Evolutionary conservation across 1,140 invertebrate species (phyloP).

Genomic region (Sitodiplosis mosellana): DNA sequence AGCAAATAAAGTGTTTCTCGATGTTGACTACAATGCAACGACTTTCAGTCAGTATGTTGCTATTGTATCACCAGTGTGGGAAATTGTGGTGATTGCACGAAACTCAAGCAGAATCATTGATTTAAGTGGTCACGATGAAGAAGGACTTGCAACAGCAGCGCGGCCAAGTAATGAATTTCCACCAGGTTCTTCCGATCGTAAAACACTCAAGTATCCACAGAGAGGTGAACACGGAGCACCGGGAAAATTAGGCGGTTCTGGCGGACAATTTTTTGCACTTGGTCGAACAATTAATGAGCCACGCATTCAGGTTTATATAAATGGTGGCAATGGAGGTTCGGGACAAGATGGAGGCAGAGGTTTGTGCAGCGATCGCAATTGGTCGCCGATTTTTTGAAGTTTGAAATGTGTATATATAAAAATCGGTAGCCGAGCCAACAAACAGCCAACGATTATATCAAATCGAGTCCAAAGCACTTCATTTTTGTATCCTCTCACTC

Average conservation of each 20-base stretch:
- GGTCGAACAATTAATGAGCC: background rate
- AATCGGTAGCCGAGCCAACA: no score
- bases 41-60: background rate
- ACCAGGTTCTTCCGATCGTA: background rate
- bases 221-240: background rate
- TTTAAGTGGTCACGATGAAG: background rate
- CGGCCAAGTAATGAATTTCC: background rate
- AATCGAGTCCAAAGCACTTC: no score
- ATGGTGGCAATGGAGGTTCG: background rate
- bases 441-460: no score
- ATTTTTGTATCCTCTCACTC: no score
- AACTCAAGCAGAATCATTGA: background rate
- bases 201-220: background rate
- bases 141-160: background rate
- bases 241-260: background rate
- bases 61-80: background rate
- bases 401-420: background rate
- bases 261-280: background rate
- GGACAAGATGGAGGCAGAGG: background rate
- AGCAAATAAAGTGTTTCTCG: background rate
- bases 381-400: background rate
- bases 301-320: background rate
- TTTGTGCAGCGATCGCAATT: no score
- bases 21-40: background rate
- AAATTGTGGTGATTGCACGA: no score